Base-by-base conservation (phyloP, 2,888 invertebrate species). In the Entomobrya proxima region DNA sequence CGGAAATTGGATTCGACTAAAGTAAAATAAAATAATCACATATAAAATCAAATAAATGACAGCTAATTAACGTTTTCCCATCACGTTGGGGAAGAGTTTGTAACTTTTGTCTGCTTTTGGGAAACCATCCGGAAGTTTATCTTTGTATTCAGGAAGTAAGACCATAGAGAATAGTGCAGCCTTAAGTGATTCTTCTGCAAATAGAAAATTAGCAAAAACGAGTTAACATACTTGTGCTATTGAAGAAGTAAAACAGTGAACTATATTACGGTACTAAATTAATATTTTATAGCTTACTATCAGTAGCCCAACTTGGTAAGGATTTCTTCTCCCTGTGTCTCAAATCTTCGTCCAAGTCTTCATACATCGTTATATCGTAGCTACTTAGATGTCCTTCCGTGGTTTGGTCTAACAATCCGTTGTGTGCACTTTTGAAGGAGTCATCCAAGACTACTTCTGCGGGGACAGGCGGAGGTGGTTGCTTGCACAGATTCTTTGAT, bases 301-400 rank as follows among this genome's bases (percentile, higher is more conserved):
- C 74, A 11, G 74, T 84, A 1, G 88, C 88, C 89, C 89, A 89
- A 1, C 75, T 72, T 6, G 89, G 89, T 27, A 89, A 76, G 11
- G 74, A 72, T 77, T 89, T 89, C 13, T 89, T 86, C 32, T 88
- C 88, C 18, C 89, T 61, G 75, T 89, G 89, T 21, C 78, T 85
- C 37, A 86, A 55, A 40, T 89, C 88, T 35, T 89, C 89, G 79
- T 89, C 89, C 40, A 89, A 80, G 55, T 89, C 89, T 69, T 89
- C 89, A 37, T 88, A 89, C 0, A 85, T 21, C 0, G 89, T 89
- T 6, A 89, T 89, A 13, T 89, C 89, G 64, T 89, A 89, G 13
- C 85, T 87, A 58, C 84, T 89, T 0, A 86, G 44, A 6, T 84
- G 81, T 13, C 77, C 84, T 32, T 88, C 87, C 7, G 27, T 13